These are phyloP conservation scores for Papio anubis DNA, from an alignment of 2,113 vertebrate species.

Conservation along the genomic window DNA sequence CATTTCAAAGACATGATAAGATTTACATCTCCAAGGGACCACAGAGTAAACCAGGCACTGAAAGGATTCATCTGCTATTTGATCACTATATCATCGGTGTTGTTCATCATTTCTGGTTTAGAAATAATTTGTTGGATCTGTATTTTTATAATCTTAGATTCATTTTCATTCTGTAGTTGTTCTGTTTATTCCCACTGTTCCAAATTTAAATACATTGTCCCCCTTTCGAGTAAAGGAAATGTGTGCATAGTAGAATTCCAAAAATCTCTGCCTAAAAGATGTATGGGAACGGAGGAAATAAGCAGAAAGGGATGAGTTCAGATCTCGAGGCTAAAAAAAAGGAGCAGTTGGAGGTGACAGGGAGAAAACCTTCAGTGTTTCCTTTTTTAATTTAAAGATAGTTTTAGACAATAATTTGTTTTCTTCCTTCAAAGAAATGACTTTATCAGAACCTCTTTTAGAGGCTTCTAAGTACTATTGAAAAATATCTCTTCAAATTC, in stretches of 20 bases:
- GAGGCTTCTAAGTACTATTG: background rate
- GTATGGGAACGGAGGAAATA: background rate
- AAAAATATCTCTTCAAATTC: background rate
- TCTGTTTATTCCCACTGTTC: background rate
- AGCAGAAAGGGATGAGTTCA: background rate
- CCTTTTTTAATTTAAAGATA: background rate
- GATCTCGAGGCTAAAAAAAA: background rate
- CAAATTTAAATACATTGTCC: background rate
- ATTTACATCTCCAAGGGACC: background rate
- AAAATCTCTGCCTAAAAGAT: background rate
- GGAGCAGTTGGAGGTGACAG: background rate
- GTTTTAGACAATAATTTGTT: background rate
- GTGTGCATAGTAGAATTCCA: background rate
- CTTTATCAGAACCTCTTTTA: background rate
- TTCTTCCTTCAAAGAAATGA: background rate
- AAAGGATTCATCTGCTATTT: background rate
- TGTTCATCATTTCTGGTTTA: background rate
- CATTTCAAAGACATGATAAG: background rate
- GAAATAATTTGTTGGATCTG: background rate
- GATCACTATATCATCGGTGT: background rate
- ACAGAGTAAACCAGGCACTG: background rate
- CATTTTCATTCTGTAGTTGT: background rate
- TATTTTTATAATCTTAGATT: background rate
- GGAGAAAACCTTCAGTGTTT: background rate
- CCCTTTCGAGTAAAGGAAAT: background rate